Evolutionary conservation across 1,140 invertebrate species (phyloP).

Genomic region (Drosophila teissieri): DNA sequence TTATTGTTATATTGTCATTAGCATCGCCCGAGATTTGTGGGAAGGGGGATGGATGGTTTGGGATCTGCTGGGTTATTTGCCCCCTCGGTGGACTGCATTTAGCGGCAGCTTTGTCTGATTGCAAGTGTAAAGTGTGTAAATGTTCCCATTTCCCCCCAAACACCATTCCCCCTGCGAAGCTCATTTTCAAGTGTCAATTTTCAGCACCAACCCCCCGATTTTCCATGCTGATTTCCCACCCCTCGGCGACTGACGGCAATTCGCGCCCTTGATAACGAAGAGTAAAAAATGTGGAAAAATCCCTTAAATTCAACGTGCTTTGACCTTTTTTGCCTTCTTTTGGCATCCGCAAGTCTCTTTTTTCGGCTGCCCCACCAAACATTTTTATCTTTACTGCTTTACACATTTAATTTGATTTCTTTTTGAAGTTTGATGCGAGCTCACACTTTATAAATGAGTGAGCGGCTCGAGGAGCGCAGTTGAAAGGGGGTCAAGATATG

Average conservation of each 20-base stretch:
- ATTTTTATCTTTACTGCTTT: slow-evolving; percentile 77
- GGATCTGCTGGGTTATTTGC: slow-evolving; percentile 1
- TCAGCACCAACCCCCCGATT: slow-evolving; percentile 69
- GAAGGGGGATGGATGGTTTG: slow-evolving; percentile 1
- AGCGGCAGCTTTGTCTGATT: slow-evolving; percentile 71
- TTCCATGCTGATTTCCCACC: not conserved
- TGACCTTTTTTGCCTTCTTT: slow-evolving; percentile 63
- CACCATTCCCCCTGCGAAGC: slow-evolving; percentile 12
- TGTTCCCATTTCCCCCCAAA: slow-evolving; percentile 13
- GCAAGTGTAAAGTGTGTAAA: slow-evolving; percentile 48
- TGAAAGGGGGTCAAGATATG: slow-evolving; percentile 2
- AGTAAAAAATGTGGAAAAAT: slow-evolving; percentile 55
- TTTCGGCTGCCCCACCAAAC: slow-evolving; percentile 28
- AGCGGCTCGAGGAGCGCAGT: slow-evolving; percentile 2
- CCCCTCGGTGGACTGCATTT: slow-evolving; percentile 42
- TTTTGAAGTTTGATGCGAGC: slow-evolving; percentile 79
- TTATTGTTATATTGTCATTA: slow-evolving; percentile 82
- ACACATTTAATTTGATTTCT: slow-evolving; percentile 83
- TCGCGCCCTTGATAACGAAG: slow-evolving; percentile 41
- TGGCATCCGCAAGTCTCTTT: slow-evolving; percentile 58
- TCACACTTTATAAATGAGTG: slow-evolving; percentile 44
- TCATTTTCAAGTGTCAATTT: slow-evolving; percentile 80
- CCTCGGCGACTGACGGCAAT: slow-evolving; percentile 36
- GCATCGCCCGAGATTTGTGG: slow-evolving; percentile 27
- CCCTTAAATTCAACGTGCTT: slow-evolving; percentile 73